phyloP scores from a whole-genome alignment of 1,140 invertebrate species.

The Platyscapa corneri region DNA sequence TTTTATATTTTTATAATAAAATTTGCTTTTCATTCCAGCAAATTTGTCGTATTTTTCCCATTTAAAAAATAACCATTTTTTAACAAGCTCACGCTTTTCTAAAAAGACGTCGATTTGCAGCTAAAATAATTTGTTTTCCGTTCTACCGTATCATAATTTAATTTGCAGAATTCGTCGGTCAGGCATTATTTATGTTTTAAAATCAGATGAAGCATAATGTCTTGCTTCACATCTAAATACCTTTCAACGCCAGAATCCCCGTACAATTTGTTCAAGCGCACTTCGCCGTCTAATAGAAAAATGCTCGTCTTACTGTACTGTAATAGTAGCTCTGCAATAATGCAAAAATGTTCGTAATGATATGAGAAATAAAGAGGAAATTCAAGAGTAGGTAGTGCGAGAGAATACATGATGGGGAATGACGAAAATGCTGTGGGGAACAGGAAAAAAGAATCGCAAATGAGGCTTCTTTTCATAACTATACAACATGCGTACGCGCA shows the following conservation, averaged over 20 bases:
- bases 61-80: too few species aligned
- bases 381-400: background rate
- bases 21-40: too few species aligned
- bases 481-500: background rate
- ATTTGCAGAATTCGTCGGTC: too few species aligned
- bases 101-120: too few species aligned
- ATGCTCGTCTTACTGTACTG: background rate
- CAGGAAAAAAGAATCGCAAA: slow-evolving; percentile 35
- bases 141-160: too few species aligned
- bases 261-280: background rate
- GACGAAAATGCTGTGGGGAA: background rate
- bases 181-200: background rate
- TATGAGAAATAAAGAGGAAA: background rate
- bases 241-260: background rate
- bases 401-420: background rate
- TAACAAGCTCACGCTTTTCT: too few species aligned
- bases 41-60: too few species aligned
- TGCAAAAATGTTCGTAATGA: background rate
- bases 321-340: background rate
- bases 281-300: background rate
- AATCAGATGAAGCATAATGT: slow-evolving; percentile 35
- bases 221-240: background rate
- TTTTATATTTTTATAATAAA: too few species aligned
- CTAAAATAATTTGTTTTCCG: too few species aligned
- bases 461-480: slow-evolving; percentile 31